phyloP scores from a whole-genome alignment of 2,797 vertebrate species.

The Eutrigla gurnardus region DNA sequence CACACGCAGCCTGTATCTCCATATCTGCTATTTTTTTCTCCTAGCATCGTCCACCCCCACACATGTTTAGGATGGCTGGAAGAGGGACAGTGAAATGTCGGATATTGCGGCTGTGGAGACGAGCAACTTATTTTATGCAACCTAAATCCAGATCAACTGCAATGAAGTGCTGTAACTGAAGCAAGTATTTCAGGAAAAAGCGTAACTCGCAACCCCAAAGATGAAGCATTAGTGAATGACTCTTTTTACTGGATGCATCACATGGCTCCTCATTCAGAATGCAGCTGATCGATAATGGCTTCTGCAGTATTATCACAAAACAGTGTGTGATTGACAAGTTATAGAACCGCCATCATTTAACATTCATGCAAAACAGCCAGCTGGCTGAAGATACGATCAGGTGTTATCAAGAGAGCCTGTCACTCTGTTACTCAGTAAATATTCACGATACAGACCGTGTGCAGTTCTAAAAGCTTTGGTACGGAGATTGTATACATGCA shows the following conservation, averaged over 20 bases:
- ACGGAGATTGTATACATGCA: background rate
- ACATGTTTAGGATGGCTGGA: constrained; percentile 60
- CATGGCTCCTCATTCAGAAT: constrained; percentile 16
- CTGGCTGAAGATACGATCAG: background rate
- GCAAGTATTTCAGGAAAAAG: background rate
- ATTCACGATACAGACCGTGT: background rate
- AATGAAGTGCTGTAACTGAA: background rate
- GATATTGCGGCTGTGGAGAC: constrained; percentile 19
- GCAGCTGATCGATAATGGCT: background rate
- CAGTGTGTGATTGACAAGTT: background rate
- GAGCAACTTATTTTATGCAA: constrained; percentile 23
- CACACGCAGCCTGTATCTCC: constrained; percentile 56
- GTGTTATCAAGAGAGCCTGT: background rate
- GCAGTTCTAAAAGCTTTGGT: constrained; percentile 13
- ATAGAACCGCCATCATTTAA: background rate
- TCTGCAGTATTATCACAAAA: background rate
- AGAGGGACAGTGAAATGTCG: constrained; percentile 49
- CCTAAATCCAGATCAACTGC: background rate
- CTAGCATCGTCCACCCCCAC: constrained; percentile 54
- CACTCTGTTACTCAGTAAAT: background rate
- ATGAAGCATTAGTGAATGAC: background rate
- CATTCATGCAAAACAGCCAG: constrained; percentile 2
- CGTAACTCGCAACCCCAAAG: background rate
- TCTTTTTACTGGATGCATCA: background rate
- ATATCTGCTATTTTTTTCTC: constrained; percentile 68